These are phyloP conservation scores for Limnephilus lunatus DNA, from an alignment of 2,888 invertebrate genomes.

Conservation along the genomic window DNA sequence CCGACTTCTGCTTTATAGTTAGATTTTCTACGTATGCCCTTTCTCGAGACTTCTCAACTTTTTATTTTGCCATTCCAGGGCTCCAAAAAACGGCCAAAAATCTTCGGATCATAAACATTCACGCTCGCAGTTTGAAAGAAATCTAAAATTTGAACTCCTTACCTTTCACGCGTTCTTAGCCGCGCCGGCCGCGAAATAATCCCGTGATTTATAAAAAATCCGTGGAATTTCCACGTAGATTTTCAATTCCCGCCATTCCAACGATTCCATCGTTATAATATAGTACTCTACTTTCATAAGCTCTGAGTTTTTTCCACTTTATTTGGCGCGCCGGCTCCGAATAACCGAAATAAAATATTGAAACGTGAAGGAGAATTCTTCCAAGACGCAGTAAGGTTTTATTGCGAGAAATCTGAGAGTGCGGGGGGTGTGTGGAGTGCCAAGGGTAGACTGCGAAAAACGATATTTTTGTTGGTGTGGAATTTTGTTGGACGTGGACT, in stretches of 20 bases:
- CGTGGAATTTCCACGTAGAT: constrained; percentile 21
- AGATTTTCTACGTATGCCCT: too few species aligned
- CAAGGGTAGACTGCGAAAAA: neutral
- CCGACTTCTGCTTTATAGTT: neutral
- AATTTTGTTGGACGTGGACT: neutral
- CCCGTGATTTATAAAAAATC: neutral
- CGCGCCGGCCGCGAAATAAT: constrained; percentile 34
- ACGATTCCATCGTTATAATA: constrained; percentile 22
- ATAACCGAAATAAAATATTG: constrained; percentile 46
- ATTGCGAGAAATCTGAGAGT: constrained; percentile 32
- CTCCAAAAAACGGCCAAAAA: neutral
- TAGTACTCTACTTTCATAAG: constrained; percentile 47
- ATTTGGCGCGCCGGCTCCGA: constrained; percentile 40
- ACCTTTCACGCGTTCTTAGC: neutral
- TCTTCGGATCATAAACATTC: neutral
- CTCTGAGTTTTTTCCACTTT: constrained; percentile 39
- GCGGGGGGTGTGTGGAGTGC: neutral
- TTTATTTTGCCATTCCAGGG: neutral
- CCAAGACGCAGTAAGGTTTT: neutral
- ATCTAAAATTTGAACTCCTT: neutral
- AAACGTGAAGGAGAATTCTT: constrained; percentile 10
- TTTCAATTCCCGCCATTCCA: constrained; percentile 16
- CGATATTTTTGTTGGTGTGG: constrained; percentile 13
- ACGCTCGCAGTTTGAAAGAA: neutral
- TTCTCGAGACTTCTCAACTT: neutral